phyloP scores from a whole-genome alignment of 2,797 vertebrate genomes.

The Catharus ustulatus region DNA sequence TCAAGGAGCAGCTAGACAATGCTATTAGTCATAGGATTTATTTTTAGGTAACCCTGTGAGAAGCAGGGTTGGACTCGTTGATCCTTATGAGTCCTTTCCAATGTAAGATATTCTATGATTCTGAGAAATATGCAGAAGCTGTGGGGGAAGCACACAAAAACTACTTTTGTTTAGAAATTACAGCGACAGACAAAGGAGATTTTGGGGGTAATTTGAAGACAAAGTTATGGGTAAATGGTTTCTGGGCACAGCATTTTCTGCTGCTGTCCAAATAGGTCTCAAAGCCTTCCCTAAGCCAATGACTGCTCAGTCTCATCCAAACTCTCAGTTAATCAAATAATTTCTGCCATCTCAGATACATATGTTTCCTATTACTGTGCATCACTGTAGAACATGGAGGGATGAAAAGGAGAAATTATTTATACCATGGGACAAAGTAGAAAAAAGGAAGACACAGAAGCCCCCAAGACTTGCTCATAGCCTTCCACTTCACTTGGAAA shows the following conservation, averaged over 20 bases:
- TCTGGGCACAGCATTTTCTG: not conserved
- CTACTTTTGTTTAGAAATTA: not conserved
- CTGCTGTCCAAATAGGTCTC: not conserved
- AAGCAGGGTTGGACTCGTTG: not conserved
- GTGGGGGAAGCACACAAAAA: not conserved
- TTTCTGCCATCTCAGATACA: not conserved
- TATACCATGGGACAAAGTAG: not conserved
- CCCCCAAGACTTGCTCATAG: not conserved
- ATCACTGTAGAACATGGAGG: not conserved
- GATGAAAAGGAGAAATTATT: not conserved
- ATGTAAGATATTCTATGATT: not conserved
- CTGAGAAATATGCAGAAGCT: not conserved
- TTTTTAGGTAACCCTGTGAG: not conserved
- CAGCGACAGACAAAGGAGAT: not conserved
- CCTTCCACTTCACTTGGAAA: not conserved
- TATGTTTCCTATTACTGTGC: not conserved
- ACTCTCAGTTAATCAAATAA: not conserved
- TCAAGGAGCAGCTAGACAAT: not conserved
- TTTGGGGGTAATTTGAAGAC: not conserved
- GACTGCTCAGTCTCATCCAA: not conserved
- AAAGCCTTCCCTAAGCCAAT: not conserved
- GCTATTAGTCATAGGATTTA: not conserved
- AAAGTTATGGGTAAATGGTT: not conserved
- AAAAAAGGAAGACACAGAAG: not conserved
- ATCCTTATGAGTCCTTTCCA: not conserved